Conservation (phyloP, 1,140 invertebrate genomes). For the Cyrtorhinus lividipennis region DNA sequence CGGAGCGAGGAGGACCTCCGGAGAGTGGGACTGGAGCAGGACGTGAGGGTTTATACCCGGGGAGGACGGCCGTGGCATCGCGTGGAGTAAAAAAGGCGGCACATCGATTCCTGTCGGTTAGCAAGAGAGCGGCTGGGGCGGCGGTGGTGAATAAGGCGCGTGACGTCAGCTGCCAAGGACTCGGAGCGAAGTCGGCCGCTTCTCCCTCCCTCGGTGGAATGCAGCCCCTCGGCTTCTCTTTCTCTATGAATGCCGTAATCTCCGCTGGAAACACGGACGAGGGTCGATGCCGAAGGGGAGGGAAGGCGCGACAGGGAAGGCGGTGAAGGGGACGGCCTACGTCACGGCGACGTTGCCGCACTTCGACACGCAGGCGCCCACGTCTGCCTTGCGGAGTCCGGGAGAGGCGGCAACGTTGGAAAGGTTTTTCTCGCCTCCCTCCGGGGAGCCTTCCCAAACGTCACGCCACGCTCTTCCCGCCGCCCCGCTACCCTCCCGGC, state of each 20-base stretch:
- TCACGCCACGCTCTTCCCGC: background rate
- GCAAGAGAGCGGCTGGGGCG: background rate
- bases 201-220: conserved; percentile 8
- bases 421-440: too few species aligned
- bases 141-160: background rate
- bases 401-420: background rate
- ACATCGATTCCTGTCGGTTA: background rate
- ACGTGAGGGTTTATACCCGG: too few species aligned
- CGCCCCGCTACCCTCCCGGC: background rate
- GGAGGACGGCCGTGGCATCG: conserved; percentile 1
- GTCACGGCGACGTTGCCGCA: background rate
- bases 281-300: too few species aligned
- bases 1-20: too few species aligned
- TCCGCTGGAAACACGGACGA: background rate
- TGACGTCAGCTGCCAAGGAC: background rate
- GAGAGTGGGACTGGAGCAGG: too few species aligned
- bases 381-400: background rate
- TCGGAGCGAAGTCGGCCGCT: conserved; percentile 13
- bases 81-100: background rate
- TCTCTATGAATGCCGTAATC: conserved; percentile 21
- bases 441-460: background rate
- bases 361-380: background rate
- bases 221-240: background rate
- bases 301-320: too few species aligned
- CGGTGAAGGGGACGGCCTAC: background rate